Base-by-base conservation (phyloP, 2,797 vertebrate species). In the Chelon labrosus region DNA sequence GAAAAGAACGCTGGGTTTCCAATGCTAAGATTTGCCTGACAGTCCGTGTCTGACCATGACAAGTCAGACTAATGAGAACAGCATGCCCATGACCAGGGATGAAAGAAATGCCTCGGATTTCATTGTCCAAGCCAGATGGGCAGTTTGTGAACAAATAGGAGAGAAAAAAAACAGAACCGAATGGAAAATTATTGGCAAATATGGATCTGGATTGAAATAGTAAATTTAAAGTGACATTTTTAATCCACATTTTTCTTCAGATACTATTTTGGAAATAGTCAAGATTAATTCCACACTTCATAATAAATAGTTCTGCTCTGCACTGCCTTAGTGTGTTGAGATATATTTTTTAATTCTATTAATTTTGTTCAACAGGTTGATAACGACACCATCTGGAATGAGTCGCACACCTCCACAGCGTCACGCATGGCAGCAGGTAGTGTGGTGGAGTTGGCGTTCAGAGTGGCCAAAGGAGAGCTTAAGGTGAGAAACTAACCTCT, bases 351-450 rank as follows among this genome's bases (percentile, higher is more conserved):
- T 17, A 37, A 58, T 50, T 5, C 2, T 5, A 53, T 65, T 60
- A 14, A 20, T 70, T 54, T 71, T 72, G 13, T 46, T 75, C 38
- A 42, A 20, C 90, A 97, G 96, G 98, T 99, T 82, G 98, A 99
- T 75, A 98, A 97, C 0, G 97, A 99, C 87, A 99, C 98, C 89
- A 97, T 97, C 91, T 99, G 98, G 98, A 99, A 99, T 0, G 98
- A 99, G 91, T 94, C 96, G 14, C 97, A 99, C 85, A 98, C 98
- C 4, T 98, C 97, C 51, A 98, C 97, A 0, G 97, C 97, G 0
- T 96, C 98, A 0, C 97, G 97, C 50, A 97, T 96, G 96, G 98
- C 98, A 0, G 96, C 96, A 0, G 98, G 97, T 83, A 98, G 97
- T 0, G 97, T 99, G 7, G 97, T 97, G 0, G 98, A 99, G 84